phyloP scores from a whole-genome alignment of 1,140 invertebrate genomes.

The Forficula auricularia region DNA sequence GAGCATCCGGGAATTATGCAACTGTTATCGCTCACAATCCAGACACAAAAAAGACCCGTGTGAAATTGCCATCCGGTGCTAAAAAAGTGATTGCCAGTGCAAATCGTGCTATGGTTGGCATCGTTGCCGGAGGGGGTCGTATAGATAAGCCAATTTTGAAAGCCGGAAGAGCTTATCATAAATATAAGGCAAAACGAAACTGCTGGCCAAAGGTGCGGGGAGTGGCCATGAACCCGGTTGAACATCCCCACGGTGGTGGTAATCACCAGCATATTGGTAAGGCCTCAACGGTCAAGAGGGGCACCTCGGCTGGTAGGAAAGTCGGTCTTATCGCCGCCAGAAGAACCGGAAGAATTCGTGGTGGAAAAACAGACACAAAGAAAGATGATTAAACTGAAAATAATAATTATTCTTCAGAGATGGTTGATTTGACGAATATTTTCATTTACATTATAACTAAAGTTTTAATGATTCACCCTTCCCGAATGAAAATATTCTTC shows the following conservation, averaged over 20 bases:
- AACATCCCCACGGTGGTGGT: constrained; percentile 99
- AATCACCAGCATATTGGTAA: constrained; percentile 99
- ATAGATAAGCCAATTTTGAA: constrained; percentile 99
- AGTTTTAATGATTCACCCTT: too few species aligned
- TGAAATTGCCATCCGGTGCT: constrained; percentile 94
- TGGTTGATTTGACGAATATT: too few species aligned
- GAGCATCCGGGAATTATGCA: constrained; percentile 96
- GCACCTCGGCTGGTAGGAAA: constrained; percentile 96
- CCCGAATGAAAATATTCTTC: too few species aligned
- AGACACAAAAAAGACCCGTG: constrained; percentile 86
- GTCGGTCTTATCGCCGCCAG: constrained; percentile 99
- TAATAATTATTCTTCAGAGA: too few species aligned
- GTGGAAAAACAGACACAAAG: constrained; percentile 78
- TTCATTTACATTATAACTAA: too few species aligned
- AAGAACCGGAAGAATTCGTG: constrained; percentile 97
- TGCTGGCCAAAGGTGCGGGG: constrained; percentile 93
- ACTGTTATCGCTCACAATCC: constrained; percentile 97
- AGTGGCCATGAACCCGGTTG: constrained; percentile 92
- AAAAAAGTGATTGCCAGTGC: constrained; percentile 96
- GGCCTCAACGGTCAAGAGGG: constrained; percentile 95
- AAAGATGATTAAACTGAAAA: constrained; percentile 57
- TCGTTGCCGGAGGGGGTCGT: constrained; percentile 97
- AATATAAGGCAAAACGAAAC: constrained; percentile 99
- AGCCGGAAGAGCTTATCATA: constrained; percentile 96
- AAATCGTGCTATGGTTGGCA: constrained; percentile 98